These are phyloP conservation scores for Hydractinia echinata DNA, from an alignment of 30 jellyfish, hydroid and myxozoan species.

Conservation along the genomic window DNA sequence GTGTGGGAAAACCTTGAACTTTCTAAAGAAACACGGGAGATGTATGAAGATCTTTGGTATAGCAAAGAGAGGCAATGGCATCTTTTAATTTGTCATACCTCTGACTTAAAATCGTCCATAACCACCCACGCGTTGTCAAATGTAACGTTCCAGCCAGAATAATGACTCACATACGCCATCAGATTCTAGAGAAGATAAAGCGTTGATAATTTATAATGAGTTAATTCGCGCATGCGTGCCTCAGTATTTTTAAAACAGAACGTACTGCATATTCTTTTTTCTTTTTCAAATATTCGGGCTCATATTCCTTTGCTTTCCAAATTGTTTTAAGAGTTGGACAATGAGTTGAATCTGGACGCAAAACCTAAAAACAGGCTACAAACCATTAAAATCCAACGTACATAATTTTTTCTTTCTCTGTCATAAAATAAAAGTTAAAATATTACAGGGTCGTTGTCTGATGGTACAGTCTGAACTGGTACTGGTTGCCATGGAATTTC, in stretches of 20 bases:
- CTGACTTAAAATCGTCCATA: not conserved
- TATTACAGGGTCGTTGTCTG: conserved; percentile 59
- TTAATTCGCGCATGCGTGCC: too few species aligned
- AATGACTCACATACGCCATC: not conserved
- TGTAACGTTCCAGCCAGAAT: conserved; percentile 5
- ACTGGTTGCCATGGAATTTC: conserved; percentile 72
- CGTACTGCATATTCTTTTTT: not conserved
- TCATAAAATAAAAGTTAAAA: not conserved
- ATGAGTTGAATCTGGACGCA: not conserved
- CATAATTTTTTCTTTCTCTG: not conserved
- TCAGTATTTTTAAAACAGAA: not conserved
- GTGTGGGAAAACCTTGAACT: conserved; percentile 8
- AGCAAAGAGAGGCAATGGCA: not conserved
- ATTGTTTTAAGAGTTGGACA: conserved; percentile 2
- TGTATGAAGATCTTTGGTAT: not conserved
- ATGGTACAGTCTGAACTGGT: conserved; percentile 90
- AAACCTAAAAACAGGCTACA: not conserved
- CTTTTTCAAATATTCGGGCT: conserved; percentile 9
- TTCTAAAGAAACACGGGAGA: not conserved
- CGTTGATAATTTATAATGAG: too few species aligned
- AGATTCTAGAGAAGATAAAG: not conserved
- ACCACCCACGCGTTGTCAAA: conserved; percentile 6
- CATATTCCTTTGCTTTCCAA: not conserved
- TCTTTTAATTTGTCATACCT: not conserved
- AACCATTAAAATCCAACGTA: not conserved